These are phyloP conservation scores for Bucco capensis DNA, from an alignment of 2,113 vertebrate genomes.

Conservation along the genomic window DNA sequence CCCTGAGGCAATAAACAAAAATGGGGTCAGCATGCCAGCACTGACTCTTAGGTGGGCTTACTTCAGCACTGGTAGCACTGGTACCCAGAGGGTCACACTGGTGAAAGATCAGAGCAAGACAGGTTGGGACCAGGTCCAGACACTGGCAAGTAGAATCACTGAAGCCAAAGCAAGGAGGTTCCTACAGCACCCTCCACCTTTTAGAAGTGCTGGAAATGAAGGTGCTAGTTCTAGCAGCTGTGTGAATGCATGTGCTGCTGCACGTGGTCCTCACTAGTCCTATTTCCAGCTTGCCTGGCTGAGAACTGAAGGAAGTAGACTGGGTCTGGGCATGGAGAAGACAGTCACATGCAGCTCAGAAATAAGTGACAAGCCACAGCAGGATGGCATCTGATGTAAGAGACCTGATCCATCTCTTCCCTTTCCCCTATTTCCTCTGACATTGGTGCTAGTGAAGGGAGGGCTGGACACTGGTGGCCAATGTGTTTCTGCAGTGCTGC, in stretches of 20 bases:
- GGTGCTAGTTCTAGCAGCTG: neutral
- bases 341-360: neutral
- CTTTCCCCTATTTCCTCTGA: slow-evolving; percentile 12
- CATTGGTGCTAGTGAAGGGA: neutral
- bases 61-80: rapidly evolving
- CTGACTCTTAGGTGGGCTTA: neutral
- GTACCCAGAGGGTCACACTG: neutral
- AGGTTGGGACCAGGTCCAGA: neutral
- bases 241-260: neutral
- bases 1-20: neutral
- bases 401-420: slow-evolving; percentile 1
- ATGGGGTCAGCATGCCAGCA: rapidly evolving
- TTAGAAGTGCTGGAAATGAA: neutral
- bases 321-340: neutral
- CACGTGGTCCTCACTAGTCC: neutral
- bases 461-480: neutral
- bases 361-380: neutral
- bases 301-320: neutral
- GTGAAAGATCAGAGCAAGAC: rapidly evolving
- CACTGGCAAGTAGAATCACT: rapidly evolving
- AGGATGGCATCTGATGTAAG: neutral
- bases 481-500: neutral
- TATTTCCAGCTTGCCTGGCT: slow-evolving; percentile 3
- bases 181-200: neutral
- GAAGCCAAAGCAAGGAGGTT: neutral